phyloP scores from a whole-genome alignment of 2,797 vertebrate species.

The Molossus molossus region DNA sequence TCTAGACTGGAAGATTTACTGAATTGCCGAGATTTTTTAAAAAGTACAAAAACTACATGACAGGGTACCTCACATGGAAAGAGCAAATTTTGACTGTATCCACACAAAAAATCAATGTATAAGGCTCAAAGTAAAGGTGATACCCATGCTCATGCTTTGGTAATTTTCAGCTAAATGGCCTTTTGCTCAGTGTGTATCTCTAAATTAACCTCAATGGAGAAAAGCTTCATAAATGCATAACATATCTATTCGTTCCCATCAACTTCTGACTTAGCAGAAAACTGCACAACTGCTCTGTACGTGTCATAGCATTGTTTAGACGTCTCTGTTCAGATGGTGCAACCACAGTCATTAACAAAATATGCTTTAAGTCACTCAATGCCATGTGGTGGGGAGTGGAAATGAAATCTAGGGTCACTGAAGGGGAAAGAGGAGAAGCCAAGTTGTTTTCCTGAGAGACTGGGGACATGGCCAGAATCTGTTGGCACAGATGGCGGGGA shows the following conservation, averaged over 20 bases:
- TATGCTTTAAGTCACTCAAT: not conserved
- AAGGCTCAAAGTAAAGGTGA: not conserved
- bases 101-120: not conserved
- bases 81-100: not conserved
- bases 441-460: not conserved
- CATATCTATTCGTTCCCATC: not conserved
- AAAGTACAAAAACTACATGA: not conserved
- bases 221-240: not conserved
- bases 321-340: not conserved
- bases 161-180: not conserved
- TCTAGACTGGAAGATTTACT: conserved; percentile 29
- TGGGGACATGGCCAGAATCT: not conserved
- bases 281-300: not conserved
- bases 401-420: not conserved
- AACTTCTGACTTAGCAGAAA: conserved; percentile 27
- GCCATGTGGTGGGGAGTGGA: not conserved
- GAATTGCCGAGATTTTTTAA: conserved; percentile 12
- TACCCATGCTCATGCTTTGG: not conserved
- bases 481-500: not conserved
- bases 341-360: not conserved
- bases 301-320: conserved; percentile 5
- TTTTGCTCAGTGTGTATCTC: not conserved
- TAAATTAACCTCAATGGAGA: conserved; percentile 23
- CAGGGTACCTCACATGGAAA: not conserved
- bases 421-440: not conserved